These are phyloP conservation scores for Scaptomyza graminum DNA, from an alignment of 1,140 invertebrate species.

Conservation along the genomic window DNA sequence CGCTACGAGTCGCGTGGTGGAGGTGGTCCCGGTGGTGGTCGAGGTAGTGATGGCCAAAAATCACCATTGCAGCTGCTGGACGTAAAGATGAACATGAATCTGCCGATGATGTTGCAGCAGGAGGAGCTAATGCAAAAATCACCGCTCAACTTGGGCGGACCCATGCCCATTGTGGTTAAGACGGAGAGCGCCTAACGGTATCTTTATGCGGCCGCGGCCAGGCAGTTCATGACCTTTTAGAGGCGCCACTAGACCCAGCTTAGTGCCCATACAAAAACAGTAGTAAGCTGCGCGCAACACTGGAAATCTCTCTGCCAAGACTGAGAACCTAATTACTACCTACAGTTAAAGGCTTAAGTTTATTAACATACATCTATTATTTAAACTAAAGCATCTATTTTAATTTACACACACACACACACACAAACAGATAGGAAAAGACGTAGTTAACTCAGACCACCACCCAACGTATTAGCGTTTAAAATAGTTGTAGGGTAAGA, in stretches of 20 bases:
- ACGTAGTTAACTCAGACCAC: conserved; percentile 55
- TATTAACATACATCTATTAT: conserved; percentile 28
- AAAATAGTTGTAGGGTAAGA: conserved; percentile 56
- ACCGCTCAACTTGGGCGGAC: conserved; percentile 54
- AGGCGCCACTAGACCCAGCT: conserved; percentile 32
- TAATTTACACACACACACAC: conserved; percentile 26
- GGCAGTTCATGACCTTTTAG: conserved; percentile 71
- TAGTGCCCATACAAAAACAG: conserved; percentile 46
- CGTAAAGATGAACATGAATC: conserved; percentile 81
- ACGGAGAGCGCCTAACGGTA: conserved; percentile 82
- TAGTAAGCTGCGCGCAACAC: conserved; percentile 53
- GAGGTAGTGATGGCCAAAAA: conserved; percentile 44
- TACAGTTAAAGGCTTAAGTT: conserved; percentile 63
- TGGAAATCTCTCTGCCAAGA: conserved; percentile 83
- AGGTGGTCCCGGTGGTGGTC: conserved; percentile 24
- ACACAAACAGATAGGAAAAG: conserved; percentile 12
- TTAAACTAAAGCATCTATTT: conserved; percentile 38
- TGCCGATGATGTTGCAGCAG: conserved; percentile 70
- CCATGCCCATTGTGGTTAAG: conserved; percentile 81
- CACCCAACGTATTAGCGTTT: conserved; percentile 77
- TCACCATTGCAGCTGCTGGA: conserved; percentile 69
- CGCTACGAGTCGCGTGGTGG: conserved; percentile 85
- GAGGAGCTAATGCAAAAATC: conserved; percentile 73
- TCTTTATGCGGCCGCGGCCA: conserved; percentile 57
- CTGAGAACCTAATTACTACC: conserved; percentile 83